Base-by-base conservation (phyloP, 1,140 invertebrate species). In the Neodiprion fabricii region DNA sequence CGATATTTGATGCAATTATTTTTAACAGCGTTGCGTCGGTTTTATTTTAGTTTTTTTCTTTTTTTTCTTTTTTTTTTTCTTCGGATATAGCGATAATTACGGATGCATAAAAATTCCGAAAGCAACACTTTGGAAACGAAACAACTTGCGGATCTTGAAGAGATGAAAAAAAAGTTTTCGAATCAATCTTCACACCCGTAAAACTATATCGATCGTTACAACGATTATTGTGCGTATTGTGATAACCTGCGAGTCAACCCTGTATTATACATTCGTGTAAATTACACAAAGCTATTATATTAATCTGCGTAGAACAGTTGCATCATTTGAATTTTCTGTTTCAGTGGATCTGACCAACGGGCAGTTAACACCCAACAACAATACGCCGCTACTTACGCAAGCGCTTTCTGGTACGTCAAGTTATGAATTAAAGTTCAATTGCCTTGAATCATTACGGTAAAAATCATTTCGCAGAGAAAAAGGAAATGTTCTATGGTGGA, bases 311-410 rank as follows among this genome's bases (percentile, higher is more conserved):
- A 11, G 9, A 75, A 40, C 81, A 85, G 81, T 86, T 86, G 81
- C 17, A 21, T 88, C 79, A 88, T 83, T 77, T 78, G 79, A 87
- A 80, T 84, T 88, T 87, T 88, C 87, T 93, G 85, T 94, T 94
- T 91, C 94, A 97, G 95, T 97, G 92, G 95, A 97, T 91, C 92
- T 97, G 90, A 95, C 94, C 90, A 97, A 96, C 90, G 95, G 96
- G 89, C 95, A 96, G 91, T 93, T 96, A 86, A 97, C 95, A 86
- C 95, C 95, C 85, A 96, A 96, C 92, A 96, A 96, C 93, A 96
- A 96, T 90, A 96, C 95, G 87, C 95, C 96, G 85, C 92, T 97
- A 88, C 93, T 97, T 89, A 96, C 96, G 88, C 95, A 97, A 91
- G 95, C 96, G 82, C 92, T 97, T 88, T 97, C 95, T 95, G 96